These are phyloP conservation scores for Cepaea nemoralis DNA, from an alignment of 1,140 invertebrate genomes.

Conservation along the genomic window DNA sequence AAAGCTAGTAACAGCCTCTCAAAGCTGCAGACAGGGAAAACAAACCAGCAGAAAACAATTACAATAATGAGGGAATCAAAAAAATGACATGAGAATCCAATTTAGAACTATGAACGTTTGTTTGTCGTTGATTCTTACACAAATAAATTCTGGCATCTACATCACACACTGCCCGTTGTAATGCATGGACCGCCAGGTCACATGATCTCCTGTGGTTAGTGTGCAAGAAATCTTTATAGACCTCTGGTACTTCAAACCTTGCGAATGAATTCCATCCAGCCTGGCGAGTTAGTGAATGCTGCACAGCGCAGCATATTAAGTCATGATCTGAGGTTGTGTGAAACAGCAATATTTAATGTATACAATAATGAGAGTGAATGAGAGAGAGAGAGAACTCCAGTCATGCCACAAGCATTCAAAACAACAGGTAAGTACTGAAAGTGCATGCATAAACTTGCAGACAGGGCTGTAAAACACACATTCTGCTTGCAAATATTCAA, in stretches of 20 bases:
- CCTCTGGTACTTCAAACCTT: conserved; percentile 14
- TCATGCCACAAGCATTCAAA: too few relatives aligned
- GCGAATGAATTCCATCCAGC: conserved; percentile 1
- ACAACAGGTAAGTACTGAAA: too few relatives aligned
- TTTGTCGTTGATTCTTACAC: conserved; percentile 44
- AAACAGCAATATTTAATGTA: too few relatives aligned
- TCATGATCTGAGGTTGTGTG: too few relatives aligned
- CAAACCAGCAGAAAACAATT: background rate
- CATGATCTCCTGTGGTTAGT: background rate
- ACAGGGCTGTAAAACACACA: too few relatives aligned
- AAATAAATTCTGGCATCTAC: conserved; percentile 30
- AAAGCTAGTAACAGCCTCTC: background rate
- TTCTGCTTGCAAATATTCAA: too few relatives aligned
- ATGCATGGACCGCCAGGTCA: conserved; percentile 1
- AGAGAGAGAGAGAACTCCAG: too few relatives aligned
- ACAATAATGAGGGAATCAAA: conserved; percentile 31
- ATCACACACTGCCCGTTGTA: background rate
- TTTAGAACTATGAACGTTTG: conserved; percentile 8
- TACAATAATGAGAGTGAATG: too few relatives aligned
- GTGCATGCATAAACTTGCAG: too few relatives aligned
- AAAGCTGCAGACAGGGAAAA: background rate
- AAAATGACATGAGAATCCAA: conserved; percentile 18
- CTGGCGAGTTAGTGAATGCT: too few relatives aligned
- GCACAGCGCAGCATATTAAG: too few relatives aligned
- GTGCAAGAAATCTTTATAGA: conserved; percentile 25